Percentiles rank a stretch among this genome's conserved stretches.
Conservation (phyloP, 1,140 invertebrate species). For the Apis florea region DNA sequence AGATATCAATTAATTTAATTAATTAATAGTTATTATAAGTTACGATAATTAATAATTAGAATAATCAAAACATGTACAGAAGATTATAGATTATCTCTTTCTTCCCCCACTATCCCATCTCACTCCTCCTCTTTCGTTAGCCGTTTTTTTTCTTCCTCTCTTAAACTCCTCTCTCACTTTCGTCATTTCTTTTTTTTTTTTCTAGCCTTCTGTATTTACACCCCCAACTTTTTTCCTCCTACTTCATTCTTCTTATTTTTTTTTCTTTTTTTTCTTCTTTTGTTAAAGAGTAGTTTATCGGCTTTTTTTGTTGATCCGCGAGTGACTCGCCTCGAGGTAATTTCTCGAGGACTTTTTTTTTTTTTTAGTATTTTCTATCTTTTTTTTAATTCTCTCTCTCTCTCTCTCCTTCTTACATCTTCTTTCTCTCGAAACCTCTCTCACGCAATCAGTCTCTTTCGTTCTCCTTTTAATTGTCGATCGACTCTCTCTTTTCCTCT, state of each 20-base stretch:
- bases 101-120: constrained; percentile 28
- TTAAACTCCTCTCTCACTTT: background rate
- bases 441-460: constrained; percentile 36
- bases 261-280: constrained; percentile 49
- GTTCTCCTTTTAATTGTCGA: constrained; percentile 1
- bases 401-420: background rate
- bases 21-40: constrained; percentile 78
- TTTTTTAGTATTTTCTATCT: constrained; percentile 55
- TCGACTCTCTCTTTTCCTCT: constrained; percentile 26
- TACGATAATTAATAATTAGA: constrained; percentile 78
- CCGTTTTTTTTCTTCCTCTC: background rate
- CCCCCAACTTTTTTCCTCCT: constrained; percentile 22
- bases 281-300: constrained; percentile 37
- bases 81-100: constrained; percentile 76
- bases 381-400: constrained; percentile 27
- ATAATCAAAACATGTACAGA: constrained; percentile 80
- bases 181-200: background rate
- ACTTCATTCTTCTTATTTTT: constrained; percentile 19
- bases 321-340: constrained; percentile 64
- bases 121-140: constrained; percentile 4
- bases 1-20: constrained; percentile 79
- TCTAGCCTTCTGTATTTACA: constrained; percentile 1
- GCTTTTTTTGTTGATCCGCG: constrained; percentile 55
- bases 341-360: constrained; percentile 56
- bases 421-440: constrained; percentile 44